Percentiles rank a stretch among this genome's conserved stretches.
phyloP scores from a whole-genome alignment of 2,888 invertebrate species.

The Aspidapion aeneum region DNA sequence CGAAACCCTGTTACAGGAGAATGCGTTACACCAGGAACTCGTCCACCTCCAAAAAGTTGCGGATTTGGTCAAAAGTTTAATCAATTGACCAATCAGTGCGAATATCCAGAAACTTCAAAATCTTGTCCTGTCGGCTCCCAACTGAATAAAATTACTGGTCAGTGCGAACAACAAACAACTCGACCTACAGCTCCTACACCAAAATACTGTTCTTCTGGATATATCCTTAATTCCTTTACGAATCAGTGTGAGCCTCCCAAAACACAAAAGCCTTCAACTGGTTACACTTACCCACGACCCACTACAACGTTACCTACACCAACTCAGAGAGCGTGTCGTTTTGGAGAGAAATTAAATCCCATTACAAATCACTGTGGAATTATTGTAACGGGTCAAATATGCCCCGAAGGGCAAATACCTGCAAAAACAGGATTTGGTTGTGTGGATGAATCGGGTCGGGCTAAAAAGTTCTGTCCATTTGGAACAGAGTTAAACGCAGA shows the following conservation, averaged over 20 bases:
- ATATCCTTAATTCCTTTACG: background rate
- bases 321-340: conserved; percentile 10
- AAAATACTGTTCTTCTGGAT: background rate
- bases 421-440: conserved; percentile 18
- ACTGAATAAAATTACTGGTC: background rate
- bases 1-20: background rate
- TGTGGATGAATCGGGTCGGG: conserved; percentile 11
- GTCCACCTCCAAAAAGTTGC: conserved; percentile 40
- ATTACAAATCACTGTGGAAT: conserved; percentile 18
- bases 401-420: conserved; percentile 17
- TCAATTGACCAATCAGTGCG: conserved; percentile 11
- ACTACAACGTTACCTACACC: conserved; percentile 1
- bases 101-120: conserved; percentile 12
- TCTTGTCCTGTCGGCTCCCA: background rate
- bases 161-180: conserved; percentile 9
- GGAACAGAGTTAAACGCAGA: conserved; percentile 10
- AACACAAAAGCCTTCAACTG: conserved; percentile 7
- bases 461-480: conserved; percentile 10
- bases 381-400: background rate
- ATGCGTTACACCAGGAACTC: background rate
- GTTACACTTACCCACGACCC: conserved; percentile 16
- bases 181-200: background rate
- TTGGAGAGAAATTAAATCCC: conserved; percentile 15
- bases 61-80: conserved; percentile 21
- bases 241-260: background rate